Base-by-base conservation (phyloP, 2,797 vertebrate genomes). In the Diglossa cyanea region DNA sequence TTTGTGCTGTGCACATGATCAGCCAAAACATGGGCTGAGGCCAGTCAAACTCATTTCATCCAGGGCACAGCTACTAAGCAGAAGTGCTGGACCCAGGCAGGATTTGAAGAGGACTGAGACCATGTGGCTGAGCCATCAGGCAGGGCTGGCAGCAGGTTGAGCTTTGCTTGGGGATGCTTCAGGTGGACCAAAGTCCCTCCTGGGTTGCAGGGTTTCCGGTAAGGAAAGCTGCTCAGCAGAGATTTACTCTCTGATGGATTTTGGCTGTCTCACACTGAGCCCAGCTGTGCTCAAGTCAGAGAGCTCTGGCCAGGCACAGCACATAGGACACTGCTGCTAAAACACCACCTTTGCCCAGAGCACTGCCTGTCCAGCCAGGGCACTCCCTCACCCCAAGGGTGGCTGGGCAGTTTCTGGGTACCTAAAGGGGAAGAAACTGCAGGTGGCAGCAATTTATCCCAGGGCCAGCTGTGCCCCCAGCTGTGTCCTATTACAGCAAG, bases 301-400 rank as follows among this genome's bases (percentile, higher is more conserved):
- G 33, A 68, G 12, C n/a, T 48, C 45, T 7, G 2, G 30, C 39
- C 3, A 4, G 47, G 54, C 10, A 45, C 6, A 1, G 58, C 17
- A 51, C 1, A 0, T 2, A 26, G 51, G 31, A 7, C 20, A 20
- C 10, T 13, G 1, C 48, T 66, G 53, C 26, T 48, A 65, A 66
- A 82, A 58, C 2, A 0, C 9, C 10, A 1, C 51, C 50, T 53
- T 50, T 63, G 44, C 20, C 24, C 5, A 0, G 9, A 44, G 39
- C 0, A 0, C 57, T 80, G 10, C 42, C 42, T 13, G 3, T 31
- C 33, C 53, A 45, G 42, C n/a, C 16, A 31, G 24, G 3, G 1
- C 5, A 24, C 7, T 8, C 24, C 23, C 25, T 61, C 14, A 4
- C 17, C 18, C 71, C 18, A 13, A 6, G 7, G 2, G 0, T 44